Conservation (phyloP, 2,113 vertebrate species). For the Corythornis cristatus region DNA sequence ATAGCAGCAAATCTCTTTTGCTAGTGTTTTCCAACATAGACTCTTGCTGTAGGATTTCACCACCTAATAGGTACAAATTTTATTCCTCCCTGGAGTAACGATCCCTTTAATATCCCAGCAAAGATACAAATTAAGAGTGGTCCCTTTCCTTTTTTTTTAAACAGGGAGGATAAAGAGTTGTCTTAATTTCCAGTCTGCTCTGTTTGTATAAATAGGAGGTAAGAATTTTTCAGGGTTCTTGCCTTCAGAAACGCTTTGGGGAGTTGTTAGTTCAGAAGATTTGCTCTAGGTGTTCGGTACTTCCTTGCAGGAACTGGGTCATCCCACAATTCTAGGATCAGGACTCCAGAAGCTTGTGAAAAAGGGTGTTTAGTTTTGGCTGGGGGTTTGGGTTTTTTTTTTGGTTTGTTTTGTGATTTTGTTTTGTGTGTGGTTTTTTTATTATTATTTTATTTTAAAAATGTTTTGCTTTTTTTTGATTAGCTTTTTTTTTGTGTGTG, state of each 20-base stretch:
- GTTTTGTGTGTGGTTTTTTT: fast-evolving
- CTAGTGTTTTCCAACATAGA: background rate
- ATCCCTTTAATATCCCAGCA: background rate
- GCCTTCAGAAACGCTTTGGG: background rate
- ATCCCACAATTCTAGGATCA: background rate
- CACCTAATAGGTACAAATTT: background rate
- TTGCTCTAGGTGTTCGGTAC: background rate
- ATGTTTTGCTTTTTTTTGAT: no score
- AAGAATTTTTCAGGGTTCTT: background rate
- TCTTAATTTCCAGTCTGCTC: background rate
- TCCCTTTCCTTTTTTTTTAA: background rate
- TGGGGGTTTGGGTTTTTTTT: no score
- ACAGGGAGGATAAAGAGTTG: background rate
- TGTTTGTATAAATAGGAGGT: background rate
- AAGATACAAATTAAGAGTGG: background rate
- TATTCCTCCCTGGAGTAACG: background rate
- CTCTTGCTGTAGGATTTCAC: background rate
- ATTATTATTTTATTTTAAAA: no score
- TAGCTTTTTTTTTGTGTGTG: background rate
- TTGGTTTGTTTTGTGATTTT: background rate
- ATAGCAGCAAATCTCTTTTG: background rate
- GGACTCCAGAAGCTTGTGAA: background rate
- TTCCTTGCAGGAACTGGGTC: background rate
- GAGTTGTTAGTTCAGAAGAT: background rate
- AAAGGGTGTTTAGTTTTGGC: background rate